Conservation (phyloP, 2,797 vertebrate genomes). For the Rhinichthys osculus region DNA sequence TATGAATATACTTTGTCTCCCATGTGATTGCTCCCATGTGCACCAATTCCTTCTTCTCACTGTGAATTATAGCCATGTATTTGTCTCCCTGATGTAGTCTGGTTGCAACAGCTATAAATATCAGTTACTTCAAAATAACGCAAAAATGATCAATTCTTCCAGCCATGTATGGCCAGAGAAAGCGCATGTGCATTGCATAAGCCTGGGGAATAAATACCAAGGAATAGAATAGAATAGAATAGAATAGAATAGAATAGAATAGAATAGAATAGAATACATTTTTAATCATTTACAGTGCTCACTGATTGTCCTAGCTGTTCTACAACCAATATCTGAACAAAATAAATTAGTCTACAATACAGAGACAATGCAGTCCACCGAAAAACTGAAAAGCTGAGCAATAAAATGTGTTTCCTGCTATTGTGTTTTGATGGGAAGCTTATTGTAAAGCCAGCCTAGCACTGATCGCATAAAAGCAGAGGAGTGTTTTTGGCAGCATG, state of each 20-base stretch:
- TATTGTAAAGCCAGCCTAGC: conserved; percentile 22
- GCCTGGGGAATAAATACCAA: not conserved
- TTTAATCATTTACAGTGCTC: not conserved
- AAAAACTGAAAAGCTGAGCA: conserved; percentile 1
- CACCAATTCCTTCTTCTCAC: not conserved
- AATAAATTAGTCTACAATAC: conserved; percentile 8
- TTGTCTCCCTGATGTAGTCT: not conserved
- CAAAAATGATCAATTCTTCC: not conserved
- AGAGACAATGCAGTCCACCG: not conserved
- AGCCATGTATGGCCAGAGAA: not conserved
- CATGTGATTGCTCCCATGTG: conserved; percentile 3
- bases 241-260: too few species aligned
- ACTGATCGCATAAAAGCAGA: conserved; percentile 4
- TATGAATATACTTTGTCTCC: conserved; percentile 3
- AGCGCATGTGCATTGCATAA: not conserved
- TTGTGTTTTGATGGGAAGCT: not conserved
- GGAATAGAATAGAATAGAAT: too few species aligned
- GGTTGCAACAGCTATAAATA: not conserved
- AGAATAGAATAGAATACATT: too few species aligned
- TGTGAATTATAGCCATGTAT: too few species aligned
- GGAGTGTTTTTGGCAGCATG: conserved; percentile 38
- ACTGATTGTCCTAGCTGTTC: not conserved
- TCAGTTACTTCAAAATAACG: not conserved
- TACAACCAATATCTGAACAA: not conserved
- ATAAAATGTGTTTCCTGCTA: conserved; percentile 3